A percentile compares a stretch with the other conserved stretches of the same genome.
phyloP scores from a whole-genome alignment of 2,797 vertebrate genomes.

The Poeciliopsis paucimaculata region DNA sequence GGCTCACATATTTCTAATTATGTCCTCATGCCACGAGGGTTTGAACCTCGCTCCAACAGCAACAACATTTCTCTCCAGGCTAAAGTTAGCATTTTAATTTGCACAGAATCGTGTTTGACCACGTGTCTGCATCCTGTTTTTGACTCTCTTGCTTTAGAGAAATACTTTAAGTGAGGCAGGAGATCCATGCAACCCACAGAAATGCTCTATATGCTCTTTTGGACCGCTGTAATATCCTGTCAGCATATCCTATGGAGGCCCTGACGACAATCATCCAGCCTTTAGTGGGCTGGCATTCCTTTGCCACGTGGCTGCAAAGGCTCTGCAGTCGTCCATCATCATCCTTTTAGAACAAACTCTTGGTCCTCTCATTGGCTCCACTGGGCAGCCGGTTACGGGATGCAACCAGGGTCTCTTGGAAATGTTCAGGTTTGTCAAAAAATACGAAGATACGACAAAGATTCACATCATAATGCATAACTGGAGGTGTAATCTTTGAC shows the following conservation, averaged over 20 bases:
- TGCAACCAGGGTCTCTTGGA: conserved; percentile 25
- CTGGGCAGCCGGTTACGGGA: conserved; percentile 19
- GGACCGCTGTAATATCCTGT: conserved; percentile 24
- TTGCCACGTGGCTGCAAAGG: conserved; percentile 60
- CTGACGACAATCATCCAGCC: conserved; percentile 57
- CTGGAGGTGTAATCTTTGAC: conserved; percentile 33
- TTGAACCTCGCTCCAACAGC: conserved; percentile 37
- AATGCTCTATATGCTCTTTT: neutral
- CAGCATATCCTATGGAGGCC: conserved; percentile 41
- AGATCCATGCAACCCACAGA: neutral
- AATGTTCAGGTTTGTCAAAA: conserved; percentile 30
- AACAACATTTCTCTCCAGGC: conserved; percentile 13
- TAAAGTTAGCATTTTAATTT: conserved; percentile 60
- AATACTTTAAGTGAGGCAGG: neutral
- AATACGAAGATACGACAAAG: conserved; percentile 34
- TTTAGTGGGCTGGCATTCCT: conserved; percentile 68
- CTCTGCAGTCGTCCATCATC: conserved; percentile 64
- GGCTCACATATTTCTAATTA: conserved; percentile 15
- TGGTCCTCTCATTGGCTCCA: conserved; percentile 4
- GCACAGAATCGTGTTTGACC: conserved; percentile 55
- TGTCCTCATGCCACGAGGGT: conserved; percentile 32
- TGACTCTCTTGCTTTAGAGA: conserved; percentile 34
- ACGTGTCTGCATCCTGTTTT: conserved; percentile 60
- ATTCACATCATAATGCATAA: conserved; percentile 16
- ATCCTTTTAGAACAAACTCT: conserved; percentile 32